These are phyloP conservation scores for Drosophila paulistorum DNA, from an alignment of 1,140 invertebrate genomes.

Conservation along the genomic window DNA sequence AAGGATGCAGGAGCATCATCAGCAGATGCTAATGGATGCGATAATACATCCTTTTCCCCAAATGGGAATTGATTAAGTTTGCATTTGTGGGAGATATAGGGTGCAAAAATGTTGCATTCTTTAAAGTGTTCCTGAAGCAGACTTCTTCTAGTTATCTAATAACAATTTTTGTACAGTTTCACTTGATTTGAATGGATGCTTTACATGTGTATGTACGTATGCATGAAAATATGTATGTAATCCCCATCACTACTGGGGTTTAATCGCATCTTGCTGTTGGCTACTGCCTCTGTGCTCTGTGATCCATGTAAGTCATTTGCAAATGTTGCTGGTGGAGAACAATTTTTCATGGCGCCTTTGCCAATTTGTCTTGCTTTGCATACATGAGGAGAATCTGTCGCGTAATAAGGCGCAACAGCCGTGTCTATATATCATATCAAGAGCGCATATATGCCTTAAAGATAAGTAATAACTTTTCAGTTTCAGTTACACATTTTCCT, in stretches of 20 bases:
- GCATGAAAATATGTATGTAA: background rate
- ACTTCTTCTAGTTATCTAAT: too few relatives aligned
- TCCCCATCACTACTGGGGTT: background rate
- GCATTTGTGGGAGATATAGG: background rate
- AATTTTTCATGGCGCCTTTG: constrained; percentile 24
- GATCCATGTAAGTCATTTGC: constrained; percentile 46
- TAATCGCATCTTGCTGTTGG: background rate
- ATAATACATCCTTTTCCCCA: background rate
- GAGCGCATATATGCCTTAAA: constrained; percentile 37
- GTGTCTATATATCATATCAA: constrained; percentile 43
- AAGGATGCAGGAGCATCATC: background rate
- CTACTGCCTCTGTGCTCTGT: constrained; percentile 16
- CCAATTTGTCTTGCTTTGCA: constrained; percentile 37
- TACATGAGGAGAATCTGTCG: constrained; percentile 21
- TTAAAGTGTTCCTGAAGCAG: background rate
- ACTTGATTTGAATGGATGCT: background rate
- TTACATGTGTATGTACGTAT: background rate
- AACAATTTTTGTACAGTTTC: too few relatives aligned
- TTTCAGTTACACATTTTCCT: constrained; percentile 1
- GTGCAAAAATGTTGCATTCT: background rate
- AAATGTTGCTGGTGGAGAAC: constrained; percentile 24
- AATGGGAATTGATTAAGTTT: background rate
- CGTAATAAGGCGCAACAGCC: constrained; percentile 54
- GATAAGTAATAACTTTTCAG: constrained; percentile 27
- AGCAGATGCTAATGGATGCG: background rate